Evolutionary conservation across 2,888 invertebrate genomes (phyloP).

Genomic region (Drosophila villosipedis): DNA sequence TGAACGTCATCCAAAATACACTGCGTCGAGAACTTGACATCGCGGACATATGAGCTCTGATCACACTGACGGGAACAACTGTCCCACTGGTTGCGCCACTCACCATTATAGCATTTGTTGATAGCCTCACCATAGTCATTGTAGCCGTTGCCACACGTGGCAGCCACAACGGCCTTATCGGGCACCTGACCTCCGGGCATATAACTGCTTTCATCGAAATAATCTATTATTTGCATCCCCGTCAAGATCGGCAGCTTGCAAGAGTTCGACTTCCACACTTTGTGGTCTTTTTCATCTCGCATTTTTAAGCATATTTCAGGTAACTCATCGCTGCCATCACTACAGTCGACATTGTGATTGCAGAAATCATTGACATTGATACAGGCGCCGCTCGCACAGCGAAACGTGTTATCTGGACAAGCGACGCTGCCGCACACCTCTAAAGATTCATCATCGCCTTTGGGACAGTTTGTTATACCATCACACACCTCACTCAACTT

Average conservation of each 20-base stretch:
- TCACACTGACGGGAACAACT: slow-evolving; percentile 13
- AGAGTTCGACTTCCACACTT: not conserved
- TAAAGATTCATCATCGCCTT: slow-evolving; percentile 69
- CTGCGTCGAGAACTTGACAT: not conserved
- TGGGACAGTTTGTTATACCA: slow-evolving; percentile 64
- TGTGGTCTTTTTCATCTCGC: rapidly evolving
- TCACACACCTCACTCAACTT: slow-evolving; percentile 60
- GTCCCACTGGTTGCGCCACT: slow-evolving; percentile 9
- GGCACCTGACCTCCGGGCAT: slow-evolving; percentile 12
- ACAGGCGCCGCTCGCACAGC: slow-evolving; percentile 73
- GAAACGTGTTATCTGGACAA: slow-evolving; percentile 66
- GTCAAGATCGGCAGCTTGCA: not conserved
- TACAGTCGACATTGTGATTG: slow-evolving; percentile 39
- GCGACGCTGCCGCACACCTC: slow-evolving; percentile 57
- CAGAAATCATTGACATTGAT: slow-evolving; percentile 10
- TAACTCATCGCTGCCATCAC: slow-evolving; percentile 46
- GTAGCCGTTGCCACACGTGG: slow-evolving; percentile 27
- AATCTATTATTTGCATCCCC: slow-evolving; percentile 17
- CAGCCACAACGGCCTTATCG: slow-evolving; percentile 5
- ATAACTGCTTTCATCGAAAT: slow-evolving; percentile 5
- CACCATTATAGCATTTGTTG: slow-evolving; percentile 21
- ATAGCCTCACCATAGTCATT: not conserved
- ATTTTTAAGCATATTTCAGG: slow-evolving; percentile 7
- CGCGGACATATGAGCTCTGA: slow-evolving; percentile 5
- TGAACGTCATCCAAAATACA: not conserved